A percentile compares a stretch with the other conserved stretches of the same genome.
phyloP scores from a whole-genome alignment of 1,140 invertebrate species.

The Laupala kohalensis region DNA sequence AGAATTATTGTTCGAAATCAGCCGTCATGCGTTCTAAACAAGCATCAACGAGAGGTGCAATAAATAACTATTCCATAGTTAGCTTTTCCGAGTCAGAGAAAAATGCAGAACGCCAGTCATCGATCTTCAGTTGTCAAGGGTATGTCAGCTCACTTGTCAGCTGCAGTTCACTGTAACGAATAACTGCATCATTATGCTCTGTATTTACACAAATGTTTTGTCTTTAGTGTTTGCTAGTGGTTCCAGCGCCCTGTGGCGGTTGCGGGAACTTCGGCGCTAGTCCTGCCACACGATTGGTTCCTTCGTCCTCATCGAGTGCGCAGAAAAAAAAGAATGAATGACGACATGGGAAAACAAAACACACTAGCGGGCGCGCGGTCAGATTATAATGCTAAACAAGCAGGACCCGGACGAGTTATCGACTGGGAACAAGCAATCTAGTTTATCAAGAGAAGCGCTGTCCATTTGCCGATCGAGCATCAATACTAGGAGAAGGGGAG shows the following conservation, averaged over 20 bases:
- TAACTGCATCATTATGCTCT: neutral
- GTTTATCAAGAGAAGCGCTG: neutral
- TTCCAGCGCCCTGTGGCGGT: no score
- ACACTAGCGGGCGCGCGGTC: neutral
- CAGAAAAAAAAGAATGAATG: neutral
- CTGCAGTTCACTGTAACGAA: neutral
- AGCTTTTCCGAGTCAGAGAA: no score
- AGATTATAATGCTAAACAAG: neutral
- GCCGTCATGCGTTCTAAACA: no score
- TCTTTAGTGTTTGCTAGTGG: neutral
- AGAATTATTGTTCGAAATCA: no score
- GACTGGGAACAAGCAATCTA: neutral
- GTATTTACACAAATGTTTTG: neutral
- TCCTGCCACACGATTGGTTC: no score
- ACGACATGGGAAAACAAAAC: neutral
- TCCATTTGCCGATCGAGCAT: neutral
- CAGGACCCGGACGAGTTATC: neutral
- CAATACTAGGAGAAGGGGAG: no score
- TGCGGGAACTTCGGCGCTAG: neutral
- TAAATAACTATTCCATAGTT: neutral
- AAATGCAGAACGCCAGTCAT: no score
- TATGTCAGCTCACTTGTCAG: no score
- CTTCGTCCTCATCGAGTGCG: no score
- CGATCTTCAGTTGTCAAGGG: no score
- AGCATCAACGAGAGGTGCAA: no score